Evolutionary conservation across 2,888 invertebrate genomes (phyloP).

Genomic region (Drosophila fulvimacula): DNA sequence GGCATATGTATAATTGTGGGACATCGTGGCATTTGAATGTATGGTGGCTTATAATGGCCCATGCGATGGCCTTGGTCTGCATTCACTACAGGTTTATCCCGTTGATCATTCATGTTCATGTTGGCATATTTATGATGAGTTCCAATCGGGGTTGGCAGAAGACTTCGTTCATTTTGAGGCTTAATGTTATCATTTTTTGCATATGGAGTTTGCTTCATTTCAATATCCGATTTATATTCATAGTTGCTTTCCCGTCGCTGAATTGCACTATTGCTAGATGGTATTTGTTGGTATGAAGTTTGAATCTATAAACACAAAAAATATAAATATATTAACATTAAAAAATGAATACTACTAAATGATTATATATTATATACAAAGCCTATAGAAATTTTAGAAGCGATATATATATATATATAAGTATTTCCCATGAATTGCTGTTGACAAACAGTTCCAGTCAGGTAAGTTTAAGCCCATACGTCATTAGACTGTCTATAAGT

Average conservation of each 20-base stretch:
- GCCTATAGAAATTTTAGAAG: too few species aligned
- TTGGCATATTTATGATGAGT: slow-evolving; percentile 55
- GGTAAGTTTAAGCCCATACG: too few species aligned
- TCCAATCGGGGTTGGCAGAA: slow-evolving; percentile 62
- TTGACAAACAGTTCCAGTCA: neutral
- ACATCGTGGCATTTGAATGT: slow-evolving; percentile 60
- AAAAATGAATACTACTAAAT: neutral
- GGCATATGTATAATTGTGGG: slow-evolving; percentile 61
- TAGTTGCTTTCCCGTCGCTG: slow-evolving; percentile 51
- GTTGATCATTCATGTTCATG: slow-evolving; percentile 43
- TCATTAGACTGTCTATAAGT: neutral
- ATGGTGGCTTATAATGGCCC: slow-evolving; percentile 56
- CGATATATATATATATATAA: too few species aligned
- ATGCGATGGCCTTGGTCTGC: slow-evolving; percentile 56
- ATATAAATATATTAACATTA: neutral
- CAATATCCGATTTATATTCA: slow-evolving; percentile 53
- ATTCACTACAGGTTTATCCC: slow-evolving; percentile 41
- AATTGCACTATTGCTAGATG: slow-evolving; percentile 25
- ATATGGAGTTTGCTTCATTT: slow-evolving; percentile 43
- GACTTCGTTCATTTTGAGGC: slow-evolving; percentile 55
- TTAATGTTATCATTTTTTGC: slow-evolving; percentile 36
- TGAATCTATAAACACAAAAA: slow-evolving; percentile 35
- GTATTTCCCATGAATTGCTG: neutral
- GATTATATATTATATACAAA: too few species aligned
- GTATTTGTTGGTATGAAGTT: slow-evolving; percentile 40